Conservation (phyloP, 37 sponge, comb jelly and placozoan genomes). For the Tethya wilhelma region DNA sequence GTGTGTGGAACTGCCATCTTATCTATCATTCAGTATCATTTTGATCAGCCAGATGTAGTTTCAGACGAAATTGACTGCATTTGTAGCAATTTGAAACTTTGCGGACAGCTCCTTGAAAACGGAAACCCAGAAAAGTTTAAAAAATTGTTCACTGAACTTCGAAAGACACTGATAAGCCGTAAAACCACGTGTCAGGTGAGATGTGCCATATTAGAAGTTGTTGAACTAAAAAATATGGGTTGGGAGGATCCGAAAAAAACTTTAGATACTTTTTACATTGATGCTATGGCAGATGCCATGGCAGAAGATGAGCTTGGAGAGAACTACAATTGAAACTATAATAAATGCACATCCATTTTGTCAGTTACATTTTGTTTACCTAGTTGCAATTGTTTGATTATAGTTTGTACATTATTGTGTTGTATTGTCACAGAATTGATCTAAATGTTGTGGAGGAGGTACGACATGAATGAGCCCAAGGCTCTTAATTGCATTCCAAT, state of each 20-base stretch:
- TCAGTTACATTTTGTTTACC: background rate
- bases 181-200: constrained; percentile 32
- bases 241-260: constrained; percentile 61
- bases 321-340: background rate
- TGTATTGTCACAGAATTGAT: too few relatives aligned
- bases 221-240: constrained; percentile 65
- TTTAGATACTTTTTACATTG: constrained; percentile 60
- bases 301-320: constrained; percentile 49
- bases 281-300: constrained; percentile 70
- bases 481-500: too few relatives aligned
- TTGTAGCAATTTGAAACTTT: constrained; percentile 50
- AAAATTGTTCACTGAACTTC: constrained; percentile 13
- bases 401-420: background rate
- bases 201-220: constrained; percentile 62
- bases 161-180: constrained; percentile 33
- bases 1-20: constrained; percentile 49
- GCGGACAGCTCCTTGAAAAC: constrained; percentile 53
- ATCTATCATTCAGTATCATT: constrained; percentile 16
- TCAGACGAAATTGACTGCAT: constrained; percentile 82
- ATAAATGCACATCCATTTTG: background rate
- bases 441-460: too few relatives aligned
- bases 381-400: background rate
- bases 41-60: constrained; percentile 34
- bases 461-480: too few relatives aligned
- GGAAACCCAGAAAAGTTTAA: background rate